Base-by-base conservation (phyloP, 2,888 invertebrate species). In the Drosophila neoperkinsi region DNA sequence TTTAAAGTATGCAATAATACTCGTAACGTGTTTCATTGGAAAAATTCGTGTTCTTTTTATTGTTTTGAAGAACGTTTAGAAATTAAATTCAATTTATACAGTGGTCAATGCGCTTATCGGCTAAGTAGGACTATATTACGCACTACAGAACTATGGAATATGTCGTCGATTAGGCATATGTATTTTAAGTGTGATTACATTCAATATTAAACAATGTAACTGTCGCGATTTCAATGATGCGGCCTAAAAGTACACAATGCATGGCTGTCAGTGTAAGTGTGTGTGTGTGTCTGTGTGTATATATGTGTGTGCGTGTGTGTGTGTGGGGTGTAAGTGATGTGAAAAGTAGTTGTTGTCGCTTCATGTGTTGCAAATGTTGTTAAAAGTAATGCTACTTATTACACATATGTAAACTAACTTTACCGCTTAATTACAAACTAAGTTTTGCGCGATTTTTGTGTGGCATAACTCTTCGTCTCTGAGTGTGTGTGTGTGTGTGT, bases 31-130 rank as follows among this genome's bases (percentile, higher is more conserved):
- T 13, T 13, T 67, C 21, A 38, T 33, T 21, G 25, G 46, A 65
- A 72, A 71, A 64, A 53, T 68, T 52, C 43, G 31, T 43, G n/a
- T 59, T 76, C 41, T 46, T 70, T 74, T 76, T 66, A 69, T 60
- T 76, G 50, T 46, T 55, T 49, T 61, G 72, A 60, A 63, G 58
- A 60, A 66, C 61, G 58, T 50, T 64, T 55, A 33, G 63, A 65
- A 53, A 61, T 60, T 71, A 77, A 79, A 77, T 79, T 79, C 74
- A 74, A 68, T 79, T 79, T 79, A 74, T 81, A 79, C 81, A 79
- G 61, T 57, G 49, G 58, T 58, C 43, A 67, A 71, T 71, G 21
- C 52, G 51, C 79, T 65, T 71, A 80, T 50, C 52, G 41, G 49
- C 76, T 79, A 79, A 55, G 52, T 78, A 79, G 10, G 33, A 71